Evolutionary conservation across 2,797 vertebrate genomes (phyloP), one percentile per base, ranked within the genome.

Genomic region (Hybognathus amarus): DNA sequence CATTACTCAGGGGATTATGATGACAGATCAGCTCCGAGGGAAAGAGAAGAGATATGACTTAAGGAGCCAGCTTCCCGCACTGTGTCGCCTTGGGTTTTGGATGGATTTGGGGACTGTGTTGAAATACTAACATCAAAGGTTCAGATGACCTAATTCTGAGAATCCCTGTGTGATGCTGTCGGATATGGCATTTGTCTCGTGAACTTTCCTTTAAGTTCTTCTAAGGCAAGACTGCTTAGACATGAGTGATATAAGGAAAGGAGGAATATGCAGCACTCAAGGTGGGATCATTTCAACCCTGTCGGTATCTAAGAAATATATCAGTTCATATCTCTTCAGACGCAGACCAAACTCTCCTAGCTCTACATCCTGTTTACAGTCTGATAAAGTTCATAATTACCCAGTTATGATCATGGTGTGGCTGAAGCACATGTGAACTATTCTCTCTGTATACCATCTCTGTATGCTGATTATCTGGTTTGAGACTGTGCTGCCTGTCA

Each of bases 321-420:
- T 85, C 80, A 87, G 85, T 88, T n/a, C 87, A 87, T 45, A 76
- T 63, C 61, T 69, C 68, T 74, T 85, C 30, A 63, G 64, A 82
- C 77, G 64, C 77, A 85, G 85, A 78, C 87, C 80, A 88, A 85
- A 77, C 85, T 79, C 79, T 83, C 82, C 86, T 84, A 54, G 86
- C 50, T 84, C 84, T 76, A 87, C 81, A 85, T 91, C 86, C 88
- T 91, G 90, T 89, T 90, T 90, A 84, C 76, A 59, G 79, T 84
- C 79, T 85, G 83, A 88, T 89, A 88, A 90, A 77, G 88, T 85
- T 86, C 73, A 71, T 15, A 77, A 64, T 85, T 87, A 83, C 82
- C 79, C 12, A 74, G 84, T 90, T 90, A 88, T 87, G 80, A 67
- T 27, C 83, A 87, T 75, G 63, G 87, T 73, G 73, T 76, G 73